A percentile compares a stretch with the other conserved stretches of the same genome.
Evolutionary conservation across 2,113 vertebrate species (phyloP).

Genomic region (Vombatus ursinus): DNA sequence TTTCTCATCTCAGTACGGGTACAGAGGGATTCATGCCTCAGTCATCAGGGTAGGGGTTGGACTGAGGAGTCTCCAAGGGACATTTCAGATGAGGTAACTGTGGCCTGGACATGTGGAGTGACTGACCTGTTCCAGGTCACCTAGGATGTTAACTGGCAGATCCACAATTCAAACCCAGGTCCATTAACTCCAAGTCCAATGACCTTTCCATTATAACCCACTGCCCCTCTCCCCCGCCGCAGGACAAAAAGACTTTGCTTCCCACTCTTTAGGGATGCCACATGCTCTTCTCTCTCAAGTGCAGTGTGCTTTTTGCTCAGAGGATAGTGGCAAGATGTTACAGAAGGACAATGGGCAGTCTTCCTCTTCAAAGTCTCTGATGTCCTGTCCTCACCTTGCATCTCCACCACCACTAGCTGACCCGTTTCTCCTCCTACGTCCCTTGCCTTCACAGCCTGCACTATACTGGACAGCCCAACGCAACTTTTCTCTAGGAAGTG

Average conservation of each 20-base stretch:
- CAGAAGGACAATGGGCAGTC: neutral
- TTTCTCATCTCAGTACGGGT: neutral
- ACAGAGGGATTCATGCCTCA: too few relatives aligned
- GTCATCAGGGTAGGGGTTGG: rapidly evolving
- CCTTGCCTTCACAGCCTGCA: too few relatives aligned
- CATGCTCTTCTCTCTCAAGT: neutral
- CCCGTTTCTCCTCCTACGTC: too few relatives aligned
- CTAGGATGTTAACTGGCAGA: neutral
- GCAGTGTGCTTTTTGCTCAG: neutral
- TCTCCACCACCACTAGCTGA: too few relatives aligned
- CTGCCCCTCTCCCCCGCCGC: too few relatives aligned
- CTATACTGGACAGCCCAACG: too few relatives aligned
- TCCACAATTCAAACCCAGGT: neutral
- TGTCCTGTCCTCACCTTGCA: neutral
- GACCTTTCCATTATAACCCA: too few relatives aligned
- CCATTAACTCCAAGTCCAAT: neutral
- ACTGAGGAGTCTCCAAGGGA: rapidly evolving
- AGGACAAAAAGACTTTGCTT: too few relatives aligned
- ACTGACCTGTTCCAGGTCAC: too few relatives aligned
- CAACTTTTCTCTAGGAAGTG: too few relatives aligned
- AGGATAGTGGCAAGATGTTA: neutral
- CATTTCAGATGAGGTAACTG: neutral
- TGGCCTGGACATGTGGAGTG: too few relatives aligned
- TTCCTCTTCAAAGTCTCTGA: neutral
- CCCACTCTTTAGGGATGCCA: neutral